Base-by-base conservation (phyloP, 2,113 vertebrate species). In the Thamnaconus septentrionalis region DNA sequence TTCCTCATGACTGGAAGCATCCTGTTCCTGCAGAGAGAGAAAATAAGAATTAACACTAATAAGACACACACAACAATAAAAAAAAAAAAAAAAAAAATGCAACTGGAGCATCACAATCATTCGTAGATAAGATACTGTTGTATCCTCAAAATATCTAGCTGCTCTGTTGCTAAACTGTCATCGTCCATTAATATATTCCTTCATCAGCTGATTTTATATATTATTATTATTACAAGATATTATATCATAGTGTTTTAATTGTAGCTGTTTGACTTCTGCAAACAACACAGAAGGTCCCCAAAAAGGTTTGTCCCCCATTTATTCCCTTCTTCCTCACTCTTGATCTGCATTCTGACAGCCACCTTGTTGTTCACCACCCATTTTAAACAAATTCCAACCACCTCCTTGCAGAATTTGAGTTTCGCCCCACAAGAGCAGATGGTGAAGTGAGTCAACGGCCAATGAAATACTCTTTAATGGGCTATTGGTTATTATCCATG, bases 1-100 rank as follows among this genome's bases (percentile, higher is more conserved):
- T 69, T 69, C 71, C 49, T 81, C 85, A 83, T 79, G 78, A 74
- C 66, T 79, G 70, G 61, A 69, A 49, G 5, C 70, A 78, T 2
- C 10, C 41, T 18, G 53, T 4, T 70, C 70, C 84, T 87, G 56
- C 41, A 42, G 6, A 5, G 8, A 5, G 7, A 68, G 3, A 58
- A 12, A 41, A 52, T 6, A 64, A 47, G 41, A 11, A 12, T 41
- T 4, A 18, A 9, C 1, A 10, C 5, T 41, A 42, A 12, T 8
- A 50, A 54, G 46, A 47, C 11, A 53, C 42, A 49, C 6, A 61
- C 3, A 4, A 52, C 9, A 40, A 18, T 6, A 18, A 52, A 18
- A 18, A n/a, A 6, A 7, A n/a, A 51, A 7, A 10, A 10, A 11
- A 51, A 7, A 10, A 4, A 50, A 5, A 50, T 8, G n/a, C 48